Conservation (phyloP, 2,888 invertebrate genomes). For the Sussaba pulchella region DNA sequence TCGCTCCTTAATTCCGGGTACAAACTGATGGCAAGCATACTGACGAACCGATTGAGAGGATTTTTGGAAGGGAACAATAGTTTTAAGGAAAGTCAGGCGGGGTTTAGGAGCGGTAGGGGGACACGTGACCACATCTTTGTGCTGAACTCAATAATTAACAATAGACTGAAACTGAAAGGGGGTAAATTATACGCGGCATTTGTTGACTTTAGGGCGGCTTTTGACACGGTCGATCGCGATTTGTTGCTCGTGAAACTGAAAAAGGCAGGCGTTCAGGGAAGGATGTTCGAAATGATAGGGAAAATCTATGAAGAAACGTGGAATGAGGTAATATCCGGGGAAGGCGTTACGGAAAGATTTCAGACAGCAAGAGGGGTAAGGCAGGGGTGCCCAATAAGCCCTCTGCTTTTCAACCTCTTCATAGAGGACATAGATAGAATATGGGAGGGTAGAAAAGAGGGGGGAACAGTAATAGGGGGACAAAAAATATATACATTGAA, state of each 20-base stretch:
- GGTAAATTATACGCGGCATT: conserved; percentile 10
- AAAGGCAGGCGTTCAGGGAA: neutral
- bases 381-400: conserved; percentile 28
- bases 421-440: conserved; percentile 14
- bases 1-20: too few species aligned
- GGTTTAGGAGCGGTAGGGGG: conserved; percentile 16
- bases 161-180: neutral
- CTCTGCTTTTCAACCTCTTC: conserved; percentile 10
- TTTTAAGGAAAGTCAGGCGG: too few species aligned
- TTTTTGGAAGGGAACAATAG: too few species aligned
- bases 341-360: conserved; percentile 16
- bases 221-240: neutral
- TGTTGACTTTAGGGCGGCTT: conserved; percentile 2
- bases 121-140: conserved; percentile 26
- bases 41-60: too few species aligned
- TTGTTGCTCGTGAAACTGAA: neutral
- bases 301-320: conserved; percentile 16
- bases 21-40: too few species aligned
- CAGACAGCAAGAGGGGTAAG: neutral
- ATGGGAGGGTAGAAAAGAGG: neutral
- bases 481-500: neutral
- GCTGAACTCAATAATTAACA: neutral
- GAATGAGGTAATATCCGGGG: conserved; percentile 37
- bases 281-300: conserved; percentile 2
- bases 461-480: neutral